Base-by-base conservation (phyloP, 2,888 invertebrate genomes). In the Autographa gamma region DNA sequence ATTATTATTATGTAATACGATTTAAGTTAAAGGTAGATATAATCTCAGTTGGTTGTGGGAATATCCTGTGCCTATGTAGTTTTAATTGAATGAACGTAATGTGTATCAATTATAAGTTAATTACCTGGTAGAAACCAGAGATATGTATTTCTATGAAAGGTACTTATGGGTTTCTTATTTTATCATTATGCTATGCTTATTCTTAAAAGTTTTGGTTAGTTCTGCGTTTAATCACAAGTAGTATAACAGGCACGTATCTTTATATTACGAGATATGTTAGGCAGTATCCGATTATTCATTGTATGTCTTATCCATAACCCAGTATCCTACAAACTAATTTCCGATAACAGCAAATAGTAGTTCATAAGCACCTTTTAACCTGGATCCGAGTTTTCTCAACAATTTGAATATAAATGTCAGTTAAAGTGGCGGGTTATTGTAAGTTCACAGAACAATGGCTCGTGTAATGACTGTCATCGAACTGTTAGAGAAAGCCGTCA, bases 391-490 rank as follows among this genome's bases (percentile, higher is more conserved):
- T 58, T 63, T 65, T 60, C 73, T 59, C 63, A 48, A 54, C 63
- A 66, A 73, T 80, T 76, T 71, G 63, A 66, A 69, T 60, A 54
- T 56, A 72, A 79, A 74, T 63, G 65, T 31, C 56, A 16, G 32
- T 43, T 69, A 76, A 73, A 56, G 69, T 58, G 60, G 56, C 13
- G 31, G 63, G 43, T 58, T 64, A 41, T 72, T 73, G 74, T 73
- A 64, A 79, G 73, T 65, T 81, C 69, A 70, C 79, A 74, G 77
- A 75, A 81, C 81, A 79, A 81, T 81, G 64, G 66, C 38, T 61
- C 9, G 66, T 13, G 62, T 81, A 81, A 81, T 79, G 72, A 63
- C 65, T 58, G 74, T 52, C 73, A 69, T 66, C 79, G 52, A 60
- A 66, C 59, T 43, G 69, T 69, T 69, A 61, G 76, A 48, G 76